Percentiles rank a stretch among this genome's conserved stretches.
Evolutionary conservation across 2,888 invertebrate species (phyloP).

Genomic region (Trichogramma dendrolimi): DNA sequence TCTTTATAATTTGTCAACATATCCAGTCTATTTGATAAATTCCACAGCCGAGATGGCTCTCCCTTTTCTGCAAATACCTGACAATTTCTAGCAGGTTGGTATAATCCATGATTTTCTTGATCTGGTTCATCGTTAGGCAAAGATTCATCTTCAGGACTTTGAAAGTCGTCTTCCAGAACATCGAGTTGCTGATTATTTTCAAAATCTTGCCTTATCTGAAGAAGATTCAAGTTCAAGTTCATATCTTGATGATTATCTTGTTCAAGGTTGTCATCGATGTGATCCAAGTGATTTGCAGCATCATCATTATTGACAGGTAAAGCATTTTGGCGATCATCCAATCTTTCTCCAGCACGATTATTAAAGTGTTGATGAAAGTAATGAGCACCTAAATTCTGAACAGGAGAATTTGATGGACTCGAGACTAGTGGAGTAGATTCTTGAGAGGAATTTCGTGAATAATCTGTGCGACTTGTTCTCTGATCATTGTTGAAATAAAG

Average conservation of each 20-base stretch:
- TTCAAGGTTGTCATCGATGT: slow-evolving; percentile 27
- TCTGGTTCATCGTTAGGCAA: slow-evolving; percentile 24
- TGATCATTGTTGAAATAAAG: slow-evolving; percentile 58
- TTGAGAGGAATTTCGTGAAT: slow-evolving; percentile 37
- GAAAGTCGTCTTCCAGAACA: slow-evolving; percentile 35
- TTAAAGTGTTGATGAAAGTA: slow-evolving; percentile 28
- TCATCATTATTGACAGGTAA: slow-evolving; percentile 18
- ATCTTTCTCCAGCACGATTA: background rate
- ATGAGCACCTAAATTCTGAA: slow-evolving; percentile 27
- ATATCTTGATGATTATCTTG: slow-evolving; percentile 29
- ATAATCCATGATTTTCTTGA: slow-evolving; percentile 18
- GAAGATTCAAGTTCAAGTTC: slow-evolving; percentile 24
- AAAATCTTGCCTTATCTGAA: slow-evolving; percentile 25
- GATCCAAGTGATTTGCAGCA: slow-evolving; percentile 24
- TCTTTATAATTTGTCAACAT: slow-evolving; percentile 57
- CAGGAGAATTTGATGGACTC: slow-evolving; percentile 28
- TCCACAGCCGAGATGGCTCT: slow-evolving; percentile 56
- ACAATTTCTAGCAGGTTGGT: slow-evolving; percentile 29
- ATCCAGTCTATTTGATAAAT: slow-evolving; percentile 61
- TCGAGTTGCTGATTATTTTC: slow-evolving; percentile 31
- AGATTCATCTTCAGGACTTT: slow-evolving; percentile 32
- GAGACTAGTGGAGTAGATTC: slow-evolving; percentile 33
- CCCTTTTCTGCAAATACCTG: slow-evolving; percentile 35
- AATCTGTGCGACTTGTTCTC: slow-evolving; percentile 46
- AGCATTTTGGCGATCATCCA: background rate